Evolutionary conservation across 1,140 invertebrate species (phyloP).

Genomic region (Aricia agestis): DNA sequence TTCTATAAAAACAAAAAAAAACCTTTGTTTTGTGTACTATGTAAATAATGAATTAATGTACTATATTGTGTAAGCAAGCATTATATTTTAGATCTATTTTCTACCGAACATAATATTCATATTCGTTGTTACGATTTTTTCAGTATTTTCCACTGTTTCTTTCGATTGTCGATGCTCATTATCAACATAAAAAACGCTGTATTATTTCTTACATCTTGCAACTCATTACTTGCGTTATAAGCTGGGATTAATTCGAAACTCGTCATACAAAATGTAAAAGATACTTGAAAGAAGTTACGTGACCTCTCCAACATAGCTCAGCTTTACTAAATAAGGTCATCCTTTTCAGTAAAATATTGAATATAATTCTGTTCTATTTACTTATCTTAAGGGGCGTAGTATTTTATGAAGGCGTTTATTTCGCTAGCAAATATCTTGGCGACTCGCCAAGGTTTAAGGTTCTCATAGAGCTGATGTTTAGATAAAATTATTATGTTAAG

Average conservation of each 20-base stretch:
- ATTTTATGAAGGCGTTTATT: conserved; percentile 1
- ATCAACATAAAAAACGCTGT: no score
- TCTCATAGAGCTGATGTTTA: neutral
- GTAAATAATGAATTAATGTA: no score
- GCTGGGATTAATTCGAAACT: neutral
- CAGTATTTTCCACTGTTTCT: no score
- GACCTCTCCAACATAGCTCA: neutral
- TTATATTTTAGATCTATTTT: no score
- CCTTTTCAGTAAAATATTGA: conserved; percentile 1
- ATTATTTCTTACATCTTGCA: neutral
- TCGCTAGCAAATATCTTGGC: neutral
- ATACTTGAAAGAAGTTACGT: neutral
- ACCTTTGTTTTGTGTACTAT: no score
- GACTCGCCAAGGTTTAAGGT: neutral
- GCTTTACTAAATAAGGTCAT: neutral
- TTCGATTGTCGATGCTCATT: no score
- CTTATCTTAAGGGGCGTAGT: neutral
- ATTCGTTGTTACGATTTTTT: no score
- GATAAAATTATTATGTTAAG: neutral
- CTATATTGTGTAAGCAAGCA: no score
- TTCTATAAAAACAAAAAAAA: no score
- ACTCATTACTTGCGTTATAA: neutral
- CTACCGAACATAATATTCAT: no score
- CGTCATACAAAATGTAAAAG: neutral
- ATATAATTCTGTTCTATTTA: neutral